Percentiles rank a stretch among this genome's conserved stretches.
phyloP scores from a whole-genome alignment of 2,888 invertebrate genomes.

The Drosophila sordidapex region DNA sequence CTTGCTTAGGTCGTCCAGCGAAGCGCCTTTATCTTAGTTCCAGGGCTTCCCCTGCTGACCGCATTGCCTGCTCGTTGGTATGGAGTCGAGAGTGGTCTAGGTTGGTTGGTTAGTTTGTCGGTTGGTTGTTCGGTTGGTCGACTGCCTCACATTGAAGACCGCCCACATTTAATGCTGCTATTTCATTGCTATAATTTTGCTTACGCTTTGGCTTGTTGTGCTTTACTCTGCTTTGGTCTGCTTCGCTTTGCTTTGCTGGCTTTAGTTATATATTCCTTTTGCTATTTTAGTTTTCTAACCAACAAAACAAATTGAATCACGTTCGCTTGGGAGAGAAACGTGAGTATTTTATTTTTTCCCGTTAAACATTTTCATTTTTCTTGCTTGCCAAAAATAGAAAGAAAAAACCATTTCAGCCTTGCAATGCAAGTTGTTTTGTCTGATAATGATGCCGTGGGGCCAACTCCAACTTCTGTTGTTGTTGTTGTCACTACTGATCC shows the following conservation, averaged over 20 bases:
- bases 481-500: slow-evolving; percentile 23
- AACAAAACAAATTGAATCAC: slow-evolving; percentile 82
- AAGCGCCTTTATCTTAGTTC: slow-evolving; percentile 61
- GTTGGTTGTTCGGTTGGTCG: slow-evolving; percentile 3
- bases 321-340: slow-evolving; percentile 79
- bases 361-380: slow-evolving; percentile 77
- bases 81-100: not conserved
- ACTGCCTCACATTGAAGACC: slow-evolving; percentile 1
- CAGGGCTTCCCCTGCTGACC: slow-evolving; percentile 48
- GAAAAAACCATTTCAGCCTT: slow-evolving; percentile 17
- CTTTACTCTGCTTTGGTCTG: slow-evolving; percentile 37
- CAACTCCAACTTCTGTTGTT: slow-evolving; percentile 34
- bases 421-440: slow-evolving; percentile 69
- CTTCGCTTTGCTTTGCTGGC: slow-evolving; percentile 33
- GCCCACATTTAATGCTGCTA: slow-evolving; percentile 55
- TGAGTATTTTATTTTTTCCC: slow-evolving; percentile 82
- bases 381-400: slow-evolving; percentile 42
- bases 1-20: not conserved
- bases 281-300: slow-evolving; percentile 80
- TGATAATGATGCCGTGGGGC: slow-evolving; percentile 75
- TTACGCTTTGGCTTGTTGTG: slow-evolving; percentile 44
- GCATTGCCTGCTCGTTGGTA: slow-evolving; percentile 1
- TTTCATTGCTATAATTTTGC: slow-evolving; percentile 65
- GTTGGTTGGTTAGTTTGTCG: slow-evolving; percentile 6
- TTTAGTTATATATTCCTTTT: slow-evolving; percentile 64